A percentile compares a stretch with the other conserved stretches of the same genome.
phyloP scores from a whole-genome alignment of 1,140 invertebrate species.

The Aethina tumida region DNA sequence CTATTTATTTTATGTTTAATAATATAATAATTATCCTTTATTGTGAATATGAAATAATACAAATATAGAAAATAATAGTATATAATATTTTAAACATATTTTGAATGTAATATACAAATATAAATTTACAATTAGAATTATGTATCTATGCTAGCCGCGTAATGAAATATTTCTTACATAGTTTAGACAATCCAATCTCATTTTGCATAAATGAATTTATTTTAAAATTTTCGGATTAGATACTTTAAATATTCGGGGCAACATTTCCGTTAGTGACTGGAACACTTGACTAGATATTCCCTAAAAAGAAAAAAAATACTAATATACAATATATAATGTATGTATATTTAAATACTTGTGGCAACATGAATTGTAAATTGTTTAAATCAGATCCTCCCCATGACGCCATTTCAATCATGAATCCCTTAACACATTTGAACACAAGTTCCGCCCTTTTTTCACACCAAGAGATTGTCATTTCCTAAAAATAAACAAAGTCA shows the following conservation, averaged over 20 bases:
- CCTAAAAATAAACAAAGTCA: constrained; percentile 48
- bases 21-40: no score
- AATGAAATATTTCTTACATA: no score
- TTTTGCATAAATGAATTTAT: no score
- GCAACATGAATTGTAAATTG: constrained; percentile 77
- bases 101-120: no score
- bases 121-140: no score
- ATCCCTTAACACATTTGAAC: constrained; percentile 98
- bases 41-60: no score
- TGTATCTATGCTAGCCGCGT: no score
- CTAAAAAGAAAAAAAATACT: constrained; percentile 41
- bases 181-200: no score
- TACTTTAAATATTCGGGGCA: constrained; percentile 82
- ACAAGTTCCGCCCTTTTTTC: constrained; percentile 90
- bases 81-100: no score
- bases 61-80: no score
- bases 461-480: constrained; percentile 96
- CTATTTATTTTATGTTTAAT: no score
- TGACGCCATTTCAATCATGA: constrained; percentile 96
- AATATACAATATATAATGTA: constrained; percentile 10
- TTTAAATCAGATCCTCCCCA: constrained; percentile 84
- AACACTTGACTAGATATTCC: constrained; percentile 81
- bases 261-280: constrained; percentile 70
- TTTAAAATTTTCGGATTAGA: constrained; percentile 75
- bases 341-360: constrained; percentile 44